Percentiles rank a stretch among this genome's conserved stretches.
Evolutionary conservation across 2,113 vertebrate genomes (phyloP).

Genomic region (Tauraco erythrolophus): DNA sequence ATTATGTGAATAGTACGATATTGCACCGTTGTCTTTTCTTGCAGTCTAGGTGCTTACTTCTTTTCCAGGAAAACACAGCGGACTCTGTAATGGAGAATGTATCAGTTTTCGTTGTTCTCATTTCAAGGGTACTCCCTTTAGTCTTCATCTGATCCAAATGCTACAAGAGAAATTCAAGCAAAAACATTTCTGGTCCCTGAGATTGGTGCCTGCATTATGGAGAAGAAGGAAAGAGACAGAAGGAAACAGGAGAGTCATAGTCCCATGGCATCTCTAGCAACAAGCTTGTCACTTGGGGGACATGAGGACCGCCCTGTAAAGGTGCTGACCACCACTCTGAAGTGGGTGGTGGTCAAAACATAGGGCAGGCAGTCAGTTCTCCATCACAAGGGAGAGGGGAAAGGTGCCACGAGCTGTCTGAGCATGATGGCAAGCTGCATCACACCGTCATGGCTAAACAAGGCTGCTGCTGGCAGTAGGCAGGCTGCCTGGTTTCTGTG

Average conservation of each 20-base stretch:
- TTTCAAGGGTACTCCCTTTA: not conserved
- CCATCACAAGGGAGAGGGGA: not conserved
- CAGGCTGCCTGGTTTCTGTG: not conserved
- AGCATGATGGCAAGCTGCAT: not conserved
- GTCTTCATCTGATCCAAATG: not conserved
- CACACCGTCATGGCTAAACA: not conserved
- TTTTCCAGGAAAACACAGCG: not conserved
- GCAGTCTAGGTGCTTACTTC: not conserved
- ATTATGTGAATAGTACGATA: constrained; percentile 44
- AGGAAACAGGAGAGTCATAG: not conserved
- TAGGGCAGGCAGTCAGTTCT: not conserved
- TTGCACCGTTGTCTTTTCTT: constrained; percentile 4
- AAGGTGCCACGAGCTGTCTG: not conserved
- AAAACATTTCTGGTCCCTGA: not conserved
- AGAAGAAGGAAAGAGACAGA: not conserved
- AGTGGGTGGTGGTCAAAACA: not conserved
- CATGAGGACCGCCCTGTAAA: not conserved
- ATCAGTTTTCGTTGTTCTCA: not conserved
- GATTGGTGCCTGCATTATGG: not conserved
- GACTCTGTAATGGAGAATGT: not conserved
- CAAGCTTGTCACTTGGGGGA: not conserved
- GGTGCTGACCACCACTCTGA: not conserved
- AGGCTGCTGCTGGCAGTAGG: not conserved
- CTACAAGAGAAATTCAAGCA: not conserved
- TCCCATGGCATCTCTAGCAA: not conserved